Evolutionary conservation across 2,888 invertebrate species (phyloP).

Genomic region (Andricus curvator): DNA sequence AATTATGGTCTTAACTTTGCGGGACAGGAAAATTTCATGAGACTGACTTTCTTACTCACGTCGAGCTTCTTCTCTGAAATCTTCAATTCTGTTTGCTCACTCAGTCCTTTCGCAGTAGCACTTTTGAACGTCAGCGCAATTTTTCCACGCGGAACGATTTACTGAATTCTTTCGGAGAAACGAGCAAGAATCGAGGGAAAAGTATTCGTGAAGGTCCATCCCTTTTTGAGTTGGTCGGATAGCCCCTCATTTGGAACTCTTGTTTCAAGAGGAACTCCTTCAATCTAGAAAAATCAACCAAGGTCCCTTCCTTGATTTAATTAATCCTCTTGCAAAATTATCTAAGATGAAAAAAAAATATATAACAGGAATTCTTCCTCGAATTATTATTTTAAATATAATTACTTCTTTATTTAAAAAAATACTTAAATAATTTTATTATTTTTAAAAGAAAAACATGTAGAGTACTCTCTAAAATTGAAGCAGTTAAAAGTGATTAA

Average conservation of each 20-base stretch:
- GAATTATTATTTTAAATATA: too few species aligned
- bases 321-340: neutral
- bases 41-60: slow-evolving; percentile 4
- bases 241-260: slow-evolving; percentile 36
- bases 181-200: slow-evolving; percentile 41
- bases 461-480: too few species aligned
- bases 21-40: slow-evolving; percentile 21
- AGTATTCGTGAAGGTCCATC: slow-evolving; percentile 21
- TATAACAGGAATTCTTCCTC: too few species aligned
- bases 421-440: too few species aligned
- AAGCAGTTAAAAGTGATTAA: too few species aligned
- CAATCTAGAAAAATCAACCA: neutral
- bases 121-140: slow-evolving; percentile 4
- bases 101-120: neutral
- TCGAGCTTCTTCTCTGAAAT: neutral
- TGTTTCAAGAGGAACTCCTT: neutral
- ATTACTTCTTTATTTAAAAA: too few species aligned
- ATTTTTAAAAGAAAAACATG: too few species aligned
- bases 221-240: slow-evolving; percentile 18
- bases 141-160: slow-evolving; percentile 12
- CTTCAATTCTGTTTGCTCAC: slow-evolving; percentile 18
- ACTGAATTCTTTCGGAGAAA: slow-evolving; percentile 38
- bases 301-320: neutral
- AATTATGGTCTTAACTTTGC: slow-evolving; percentile 16
- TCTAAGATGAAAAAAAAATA: neutral